Conservation (phyloP, 2,888 invertebrate species). For the Timema cristinae region DNA sequence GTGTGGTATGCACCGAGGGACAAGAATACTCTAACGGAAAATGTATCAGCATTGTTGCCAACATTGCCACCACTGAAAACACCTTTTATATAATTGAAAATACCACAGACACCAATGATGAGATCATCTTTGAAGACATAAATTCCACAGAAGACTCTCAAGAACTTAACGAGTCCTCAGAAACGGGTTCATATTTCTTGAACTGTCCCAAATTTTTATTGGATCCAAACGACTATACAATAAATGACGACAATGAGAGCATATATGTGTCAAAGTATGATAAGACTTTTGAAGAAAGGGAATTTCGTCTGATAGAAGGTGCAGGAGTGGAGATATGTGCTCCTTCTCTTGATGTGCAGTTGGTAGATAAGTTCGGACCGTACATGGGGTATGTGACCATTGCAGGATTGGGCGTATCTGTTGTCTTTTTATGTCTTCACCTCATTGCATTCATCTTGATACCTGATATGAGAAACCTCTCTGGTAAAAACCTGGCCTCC, state of each 20-base stretch:
- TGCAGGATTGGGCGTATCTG: constrained; percentile 47
- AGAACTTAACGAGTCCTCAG: neutral
- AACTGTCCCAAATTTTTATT: constrained; percentile 43
- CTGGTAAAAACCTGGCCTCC: constrained; percentile 52
- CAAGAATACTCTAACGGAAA: constrained; percentile 37
- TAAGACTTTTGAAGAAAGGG: constrained; percentile 38
- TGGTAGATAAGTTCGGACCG: constrained; percentile 41
- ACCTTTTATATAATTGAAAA: neutral
- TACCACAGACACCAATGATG: neutral
- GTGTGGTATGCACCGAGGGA: constrained; percentile 41
- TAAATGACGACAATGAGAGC: constrained; percentile 39
- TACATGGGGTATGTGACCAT: constrained; percentile 43
- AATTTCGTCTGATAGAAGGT: constrained; percentile 40
- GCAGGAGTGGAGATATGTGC: constrained; percentile 42
- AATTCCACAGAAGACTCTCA: neutral
- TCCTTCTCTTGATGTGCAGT: constrained; percentile 37
- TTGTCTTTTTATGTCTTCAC: constrained; percentile 47
- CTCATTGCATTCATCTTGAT: constrained; percentile 47
- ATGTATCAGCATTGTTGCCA: constrained; percentile 33
- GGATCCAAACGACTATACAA: constrained; percentile 40
- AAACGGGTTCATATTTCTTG: constrained; percentile 1
- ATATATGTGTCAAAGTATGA: constrained; percentile 42
- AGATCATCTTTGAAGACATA: neutral
- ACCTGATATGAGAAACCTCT: constrained; percentile 48
- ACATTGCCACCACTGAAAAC: constrained; percentile 10